Evolutionary conservation across 2,797 vertebrate species (phyloP), one percentile per base, ranked within the genome.

Genomic region (Podarcis lilfordi): DNA sequence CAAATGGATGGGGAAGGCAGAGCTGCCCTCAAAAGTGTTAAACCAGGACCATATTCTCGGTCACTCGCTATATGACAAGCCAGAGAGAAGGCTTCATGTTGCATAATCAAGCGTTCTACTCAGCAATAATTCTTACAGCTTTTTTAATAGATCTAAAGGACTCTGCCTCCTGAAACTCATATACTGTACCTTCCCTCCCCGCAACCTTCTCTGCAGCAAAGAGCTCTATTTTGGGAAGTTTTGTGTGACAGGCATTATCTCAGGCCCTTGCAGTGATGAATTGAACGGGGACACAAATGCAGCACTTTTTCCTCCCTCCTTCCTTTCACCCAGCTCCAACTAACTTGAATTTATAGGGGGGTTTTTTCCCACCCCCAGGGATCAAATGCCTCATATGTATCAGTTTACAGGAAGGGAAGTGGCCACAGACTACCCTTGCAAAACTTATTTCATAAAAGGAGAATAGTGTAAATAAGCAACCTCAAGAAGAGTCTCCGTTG

Each of bases 141-240:
- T 10, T 59, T 55, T 40, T 86, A 61, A 77, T 71, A 85, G 59
- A 86, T 29, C 79, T 88, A 89, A 90, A 89, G 89, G 91, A 59
- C 27, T 19, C 55, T 0, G 4, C 89, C 90, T 91, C 74, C 85
- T 85, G 78, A 84, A 83, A 92, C 84, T 61, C 23, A 10, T 77
- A 15, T 55, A 55, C 50, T 55, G 50, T 55, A 68, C 78, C 77
- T 84, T 55, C 80, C 86, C 68, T 5, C 61, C 27, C 61, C 6
- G 64, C 61, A 82, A 66, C 40, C 61, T 82, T 55, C 35, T 40
- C 32, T 66, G 61, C 61, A 27, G 80, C 59, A 81, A 37, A 40
- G 23, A 81, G 85, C 85, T 78, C 85, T 80, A 68, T 86, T 86
- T 79, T 86, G 75, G 75, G 61, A 74, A 21, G n/a, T 77, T 69